These are phyloP conservation scores for Myiagra hebetior DNA, from an alignment of 2,113 vertebrate genomes.

Conservation along the genomic window DNA sequence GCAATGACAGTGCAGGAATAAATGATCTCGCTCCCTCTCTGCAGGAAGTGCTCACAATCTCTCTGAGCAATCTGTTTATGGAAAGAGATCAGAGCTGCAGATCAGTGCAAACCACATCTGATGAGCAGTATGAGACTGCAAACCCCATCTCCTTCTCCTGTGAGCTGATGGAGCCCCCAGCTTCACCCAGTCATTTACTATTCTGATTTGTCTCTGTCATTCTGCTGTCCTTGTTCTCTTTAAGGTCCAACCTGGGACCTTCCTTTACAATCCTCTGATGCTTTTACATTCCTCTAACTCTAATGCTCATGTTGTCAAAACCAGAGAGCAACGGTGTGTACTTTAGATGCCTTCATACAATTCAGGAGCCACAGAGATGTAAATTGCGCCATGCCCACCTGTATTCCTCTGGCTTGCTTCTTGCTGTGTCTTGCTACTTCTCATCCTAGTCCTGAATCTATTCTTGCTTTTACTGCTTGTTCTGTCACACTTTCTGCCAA, in stretches of 20 bases:
- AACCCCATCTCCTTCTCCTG: background rate
- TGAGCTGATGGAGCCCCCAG: background rate
- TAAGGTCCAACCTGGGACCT: background rate
- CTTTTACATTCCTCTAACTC: background rate
- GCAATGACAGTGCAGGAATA: background rate
- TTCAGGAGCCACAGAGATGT: background rate
- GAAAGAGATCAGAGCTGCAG: background rate
- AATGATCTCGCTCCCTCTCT: background rate
- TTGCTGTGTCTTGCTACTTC: background rate
- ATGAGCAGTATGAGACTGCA: background rate
- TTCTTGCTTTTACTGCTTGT: background rate
- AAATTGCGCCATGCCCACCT: background rate
- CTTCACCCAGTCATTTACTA: background rate
- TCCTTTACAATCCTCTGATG: background rate
- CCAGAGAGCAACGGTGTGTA: background rate
- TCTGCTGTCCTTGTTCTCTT: background rate
- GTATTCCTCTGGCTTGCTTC: background rate
- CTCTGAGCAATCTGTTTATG: background rate
- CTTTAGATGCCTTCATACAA: background rate
- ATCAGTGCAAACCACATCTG: fast-evolving
- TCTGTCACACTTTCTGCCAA: background rate
- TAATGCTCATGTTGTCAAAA: background rate
- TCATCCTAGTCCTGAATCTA: background rate
- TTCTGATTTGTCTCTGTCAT: background rate
- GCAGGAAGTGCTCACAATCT: background rate